Percentiles rank a stretch among this genome's conserved stretches.
Evolutionary conservation across 2,113 vertebrate genomes (phyloP).

Genomic region (Mobula birostris): DNA sequence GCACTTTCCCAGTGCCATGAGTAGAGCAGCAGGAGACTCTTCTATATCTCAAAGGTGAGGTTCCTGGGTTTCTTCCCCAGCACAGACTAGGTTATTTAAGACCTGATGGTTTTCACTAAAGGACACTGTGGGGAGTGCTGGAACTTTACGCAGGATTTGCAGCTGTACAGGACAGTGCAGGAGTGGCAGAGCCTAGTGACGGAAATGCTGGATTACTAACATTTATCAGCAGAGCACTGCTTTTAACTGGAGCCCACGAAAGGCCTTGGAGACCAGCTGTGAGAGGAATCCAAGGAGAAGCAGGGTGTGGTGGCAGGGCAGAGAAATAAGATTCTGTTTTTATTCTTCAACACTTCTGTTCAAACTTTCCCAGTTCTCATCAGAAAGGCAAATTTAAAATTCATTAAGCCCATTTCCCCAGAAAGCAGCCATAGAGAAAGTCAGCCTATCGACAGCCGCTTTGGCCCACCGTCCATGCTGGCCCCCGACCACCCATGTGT

Average conservation of each 20-base stretch:
- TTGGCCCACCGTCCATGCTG: background rate
- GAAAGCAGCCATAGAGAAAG: too few relatives aligned
- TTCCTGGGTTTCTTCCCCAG: background rate
- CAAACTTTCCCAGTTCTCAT: background rate
- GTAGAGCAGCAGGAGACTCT: too few relatives aligned
- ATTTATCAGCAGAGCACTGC: background rate
- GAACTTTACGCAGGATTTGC: background rate
- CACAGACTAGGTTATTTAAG: background rate
- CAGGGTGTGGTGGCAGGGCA: too few relatives aligned
- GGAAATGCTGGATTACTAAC: background rate
- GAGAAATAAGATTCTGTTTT: background rate
- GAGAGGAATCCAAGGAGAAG: background rate
- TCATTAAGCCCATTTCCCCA: too few relatives aligned
- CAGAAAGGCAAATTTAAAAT: too few relatives aligned
- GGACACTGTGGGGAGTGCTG: background rate
- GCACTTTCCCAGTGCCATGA: too few relatives aligned
- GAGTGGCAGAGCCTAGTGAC: background rate
- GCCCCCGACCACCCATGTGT: too few relatives aligned
- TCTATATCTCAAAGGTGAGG: too few relatives aligned
- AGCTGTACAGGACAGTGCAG: background rate
- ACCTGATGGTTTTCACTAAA: background rate
- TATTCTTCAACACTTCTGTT: background rate
- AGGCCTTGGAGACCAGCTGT: background rate
- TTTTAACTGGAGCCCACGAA: too few relatives aligned
- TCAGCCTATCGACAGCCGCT: background rate